phyloP scores from a whole-genome alignment of 2,888 invertebrate species.

The Rhamnusium bicolor region DNA sequence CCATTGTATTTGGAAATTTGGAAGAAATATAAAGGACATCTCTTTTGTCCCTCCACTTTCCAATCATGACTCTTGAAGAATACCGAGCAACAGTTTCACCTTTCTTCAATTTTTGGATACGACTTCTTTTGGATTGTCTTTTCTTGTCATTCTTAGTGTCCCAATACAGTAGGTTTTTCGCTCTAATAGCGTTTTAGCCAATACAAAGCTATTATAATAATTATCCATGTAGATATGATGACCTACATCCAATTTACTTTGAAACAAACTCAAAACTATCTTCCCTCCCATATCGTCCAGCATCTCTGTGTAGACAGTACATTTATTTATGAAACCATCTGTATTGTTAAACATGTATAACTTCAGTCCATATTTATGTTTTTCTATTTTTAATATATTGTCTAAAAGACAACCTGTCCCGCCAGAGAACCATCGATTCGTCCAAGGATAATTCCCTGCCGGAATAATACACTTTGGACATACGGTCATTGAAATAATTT shows the following conservation, averaged over 20 bases:
- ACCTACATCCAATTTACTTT: not conserved
- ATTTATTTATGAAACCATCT: no score
- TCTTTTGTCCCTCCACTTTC: conserved; percentile 60
- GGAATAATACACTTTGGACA: no score
- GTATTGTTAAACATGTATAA: no score
- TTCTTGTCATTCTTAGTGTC: not conserved
- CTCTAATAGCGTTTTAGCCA: not conserved
- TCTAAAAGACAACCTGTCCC: no score
- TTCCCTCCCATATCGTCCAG: no score
- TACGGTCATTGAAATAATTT: no score
- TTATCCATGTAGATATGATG: not conserved
- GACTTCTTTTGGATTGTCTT: not conserved
- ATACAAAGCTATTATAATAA: not conserved
- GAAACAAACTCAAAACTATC: no score
- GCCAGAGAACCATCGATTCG: no score
- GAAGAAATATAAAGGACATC: conserved; percentile 58
- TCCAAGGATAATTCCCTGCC: no score
- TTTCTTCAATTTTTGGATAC: not conserved
- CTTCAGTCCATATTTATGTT: no score
- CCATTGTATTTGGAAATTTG: conserved; percentile 39
- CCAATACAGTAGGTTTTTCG: not conserved
- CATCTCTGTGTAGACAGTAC: no score
- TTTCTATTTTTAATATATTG: no score
- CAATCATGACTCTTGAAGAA: conserved; percentile 51
- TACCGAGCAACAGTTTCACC: conserved; percentile 49